Conservation (phyloP, 2,888 invertebrate species). For the Crocallis elinguaria region DNA sequence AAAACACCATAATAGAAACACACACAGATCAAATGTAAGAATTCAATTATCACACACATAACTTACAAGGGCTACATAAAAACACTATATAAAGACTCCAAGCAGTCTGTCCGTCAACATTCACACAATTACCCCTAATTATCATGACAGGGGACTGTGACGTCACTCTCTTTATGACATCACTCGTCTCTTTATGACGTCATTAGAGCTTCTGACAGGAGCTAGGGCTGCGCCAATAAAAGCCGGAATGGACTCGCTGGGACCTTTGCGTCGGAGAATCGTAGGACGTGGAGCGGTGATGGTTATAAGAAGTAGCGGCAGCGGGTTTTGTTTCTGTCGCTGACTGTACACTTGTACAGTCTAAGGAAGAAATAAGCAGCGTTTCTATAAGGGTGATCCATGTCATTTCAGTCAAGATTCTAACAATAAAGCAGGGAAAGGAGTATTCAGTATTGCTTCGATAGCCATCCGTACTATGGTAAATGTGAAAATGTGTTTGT, state of each 20-base stretch:
- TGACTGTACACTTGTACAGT: too few relatives aligned
- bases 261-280: conserved; percentile 39
- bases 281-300: conserved; percentile 4
- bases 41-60: not conserved
- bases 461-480: too few relatives aligned
- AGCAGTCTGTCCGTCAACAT: conserved; percentile 43
- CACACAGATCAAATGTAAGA: too few relatives aligned
- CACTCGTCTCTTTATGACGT: conserved; percentile 54
- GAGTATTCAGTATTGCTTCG: too few relatives aligned
- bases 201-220: conserved; percentile 55
- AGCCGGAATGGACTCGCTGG: conserved; percentile 54
- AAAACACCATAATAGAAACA: too few relatives aligned
- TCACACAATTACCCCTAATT: conserved; percentile 65
- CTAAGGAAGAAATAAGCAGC: too few relatives aligned
- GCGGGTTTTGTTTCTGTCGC: too few relatives aligned
- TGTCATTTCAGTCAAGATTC: too few relatives aligned
- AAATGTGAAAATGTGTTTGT: too few relatives aligned
- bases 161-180: conserved; percentile 51
- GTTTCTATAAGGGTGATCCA: too few relatives aligned
- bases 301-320: conserved; percentile 41
- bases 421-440: too few relatives aligned
- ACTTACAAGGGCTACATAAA: not conserved
- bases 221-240: conserved; percentile 58
- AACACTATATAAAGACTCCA: not conserved
- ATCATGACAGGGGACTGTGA: conserved; percentile 46